Evolutionary conservation across 1,140 invertebrate genomes (phyloP), one percentile per base, ranked within the genome.

Genomic region (Branchinecta lindahli): DNA sequence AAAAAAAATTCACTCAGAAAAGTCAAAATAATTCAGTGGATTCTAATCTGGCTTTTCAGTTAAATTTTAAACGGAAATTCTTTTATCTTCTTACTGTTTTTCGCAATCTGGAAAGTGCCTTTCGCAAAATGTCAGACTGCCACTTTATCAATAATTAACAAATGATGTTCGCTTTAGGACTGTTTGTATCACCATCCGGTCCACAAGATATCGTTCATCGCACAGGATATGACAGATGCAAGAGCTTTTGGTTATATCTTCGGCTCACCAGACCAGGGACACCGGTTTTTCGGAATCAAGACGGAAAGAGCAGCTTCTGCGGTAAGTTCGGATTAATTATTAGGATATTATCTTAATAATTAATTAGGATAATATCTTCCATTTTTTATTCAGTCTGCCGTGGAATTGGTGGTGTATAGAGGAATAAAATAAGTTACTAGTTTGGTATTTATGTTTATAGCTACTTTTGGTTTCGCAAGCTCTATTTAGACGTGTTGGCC

Each of bases 211-310:
- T 98, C 95, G 7, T 99, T 98, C 80, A 98, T 99, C 73, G 94
- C 96, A 46, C 91, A 97, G 79, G 96, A 99, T 80, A 91, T 95
- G 84, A 91, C 89, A 8, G 96, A 99, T 78, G 90, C 89, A 7
- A 82, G 96, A 73, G 95, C 96, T 0, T 99, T 99, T 82, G 96
- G 96, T 8, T 98, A 98, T 77, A 96, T 99, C 76, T 98, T 93
- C 81, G 95, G 94, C 7, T 91, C 91, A 20, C 92, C 93, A 2
- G 93, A 97, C 77, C 95, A 90, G 61, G 92, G 93, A 0, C 95
- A 98, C 81, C 85, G 93, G 74, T 98, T 98, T 82, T 98, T 97
- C 81, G 96, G 92, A 66, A 98, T 99, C 73, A 99, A 98, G 84
- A 98, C 96, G 73, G 96, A 98, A 80, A 97, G 98, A 83, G 91